Evolutionary conservation across 2,888 invertebrate genomes (phyloP), one percentile per base, ranked within the genome.

Genomic region (Heliconius ethilla): DNA sequence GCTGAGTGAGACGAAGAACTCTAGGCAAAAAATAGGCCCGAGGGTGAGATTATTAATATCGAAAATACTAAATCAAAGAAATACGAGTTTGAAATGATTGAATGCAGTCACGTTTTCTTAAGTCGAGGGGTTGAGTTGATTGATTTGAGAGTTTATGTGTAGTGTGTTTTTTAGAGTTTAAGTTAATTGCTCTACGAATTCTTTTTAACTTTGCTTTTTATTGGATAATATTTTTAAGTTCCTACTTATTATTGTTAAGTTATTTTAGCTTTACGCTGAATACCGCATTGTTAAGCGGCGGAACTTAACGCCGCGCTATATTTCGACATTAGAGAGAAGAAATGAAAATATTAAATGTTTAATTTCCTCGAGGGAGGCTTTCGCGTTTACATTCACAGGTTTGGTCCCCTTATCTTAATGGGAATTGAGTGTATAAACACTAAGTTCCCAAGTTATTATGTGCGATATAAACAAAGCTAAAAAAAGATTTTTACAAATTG

Each of bases 1-100:
- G n/a, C n/a, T n/a, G n/a, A n/a, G n/a, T n/a, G n/a, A n/a, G n/a
- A n/a, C n/a, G 51, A 91, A 86, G 90, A 86, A 89, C 88, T 87
- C 90, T 86, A 86, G 89, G 82, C 83, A 40, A 65, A 89, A 90
- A 91, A 90, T 89, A n/a, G 89, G 87, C 84, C 87, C 85, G 84
- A 89, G 90, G 90, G 90, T 87, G 88, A 84, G 88, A 87, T 90
- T 91, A 92, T 92, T 92, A 92, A 91, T 90, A 92, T 90, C 90
- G 88, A 88, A 90, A 90, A 90, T 90, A 91, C 90, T 78, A 89
- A 90, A 89, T 87, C 85, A 85, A 84, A 82, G 85, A 82, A 82
- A 85, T 83, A 81, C 80, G 83, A 82, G 84, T 82, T 83, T 84
- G 82, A 82, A 84, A 85, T 84, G 89, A 90, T 90, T 83, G 82